These are phyloP conservation scores for Lithodes maja DNA, from an alignment of 2,888 invertebrate genomes.

Conservation along the genomic window DNA sequence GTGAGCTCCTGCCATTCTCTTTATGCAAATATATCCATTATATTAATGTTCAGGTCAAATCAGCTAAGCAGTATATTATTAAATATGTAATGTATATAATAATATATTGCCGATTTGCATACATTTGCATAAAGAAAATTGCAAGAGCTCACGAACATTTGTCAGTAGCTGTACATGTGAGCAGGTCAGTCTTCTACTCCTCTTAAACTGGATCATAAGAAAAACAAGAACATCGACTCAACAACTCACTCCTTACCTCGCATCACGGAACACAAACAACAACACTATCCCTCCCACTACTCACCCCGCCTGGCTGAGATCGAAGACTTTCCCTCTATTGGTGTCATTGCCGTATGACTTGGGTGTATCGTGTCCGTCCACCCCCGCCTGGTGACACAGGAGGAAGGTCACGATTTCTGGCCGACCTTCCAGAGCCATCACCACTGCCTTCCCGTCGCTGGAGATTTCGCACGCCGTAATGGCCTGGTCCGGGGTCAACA, in stretches of 20 bases:
- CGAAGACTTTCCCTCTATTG: constrained; percentile 70
- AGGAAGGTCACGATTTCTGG: constrained; percentile 81
- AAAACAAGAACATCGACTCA: neutral
- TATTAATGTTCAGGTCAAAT: no score
- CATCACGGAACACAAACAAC: neutral
- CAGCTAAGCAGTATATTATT: no score
- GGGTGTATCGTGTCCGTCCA: constrained; percentile 54
- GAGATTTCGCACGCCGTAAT: constrained; percentile 86
- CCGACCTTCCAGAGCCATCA: constrained; percentile 82
- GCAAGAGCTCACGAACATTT: no score
- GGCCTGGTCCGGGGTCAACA: constrained; percentile 84
- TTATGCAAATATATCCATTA: no score
- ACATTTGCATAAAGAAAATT: no score
- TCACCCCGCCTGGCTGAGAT: constrained; percentile 69
- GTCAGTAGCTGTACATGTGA: no score
- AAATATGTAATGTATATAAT: no score
- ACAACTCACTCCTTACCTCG: neutral
- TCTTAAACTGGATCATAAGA: no score
- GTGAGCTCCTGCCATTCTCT: no score
- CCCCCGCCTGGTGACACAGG: constrained; percentile 70
- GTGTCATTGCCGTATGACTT: constrained; percentile 71
- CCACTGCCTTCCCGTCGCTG: constrained; percentile 82
- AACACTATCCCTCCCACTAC: neutral
- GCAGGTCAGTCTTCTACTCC: no score
- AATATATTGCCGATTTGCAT: no score